These are phyloP conservation scores for Pantala flavescens DNA, from an alignment of 1,140 invertebrate species.

Conservation along the genomic window DNA sequence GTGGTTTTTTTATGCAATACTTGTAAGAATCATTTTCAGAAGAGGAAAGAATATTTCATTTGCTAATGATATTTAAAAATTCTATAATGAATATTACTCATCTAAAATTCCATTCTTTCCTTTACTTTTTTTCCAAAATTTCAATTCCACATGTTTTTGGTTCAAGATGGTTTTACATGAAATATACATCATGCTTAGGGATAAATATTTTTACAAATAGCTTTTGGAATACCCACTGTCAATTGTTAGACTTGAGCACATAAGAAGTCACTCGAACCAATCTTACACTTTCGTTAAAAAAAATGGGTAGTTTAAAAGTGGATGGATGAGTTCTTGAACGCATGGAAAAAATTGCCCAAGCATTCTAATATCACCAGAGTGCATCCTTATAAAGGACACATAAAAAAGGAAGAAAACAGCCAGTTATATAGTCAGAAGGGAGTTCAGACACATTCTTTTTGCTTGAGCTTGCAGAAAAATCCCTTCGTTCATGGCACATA, in stretches of 20 bases:
- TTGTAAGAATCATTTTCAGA: no score
- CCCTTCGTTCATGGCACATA: not conserved
- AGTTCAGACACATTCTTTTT: not conserved
- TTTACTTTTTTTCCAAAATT: not conserved
- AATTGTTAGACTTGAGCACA: not conserved
- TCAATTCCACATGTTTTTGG: not conserved
- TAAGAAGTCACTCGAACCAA: not conserved
- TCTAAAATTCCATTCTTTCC: not conserved
- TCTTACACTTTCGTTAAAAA: not conserved
- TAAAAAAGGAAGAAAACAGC: constrained; percentile 3
- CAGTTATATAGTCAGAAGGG: not conserved
- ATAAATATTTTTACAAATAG: constrained; percentile 6
- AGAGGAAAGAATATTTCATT: no score
- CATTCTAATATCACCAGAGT: not conserved
- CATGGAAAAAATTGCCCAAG: not conserved
- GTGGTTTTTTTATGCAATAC: no score
- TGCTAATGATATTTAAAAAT: no score
- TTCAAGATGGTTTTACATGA: not conserved
- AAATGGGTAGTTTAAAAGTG: not conserved
- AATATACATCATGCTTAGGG: not conserved
- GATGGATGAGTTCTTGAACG: constrained; percentile 2
- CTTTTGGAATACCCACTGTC: constrained; percentile 1
- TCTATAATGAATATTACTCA: no score
- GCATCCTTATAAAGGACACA: constrained; percentile 6
- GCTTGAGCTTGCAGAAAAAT: not conserved